Percentiles rank a stretch among this genome's conserved stretches.
Conservation (phyloP, 1,140 invertebrate species). For the Dreissena polymorpha region DNA sequence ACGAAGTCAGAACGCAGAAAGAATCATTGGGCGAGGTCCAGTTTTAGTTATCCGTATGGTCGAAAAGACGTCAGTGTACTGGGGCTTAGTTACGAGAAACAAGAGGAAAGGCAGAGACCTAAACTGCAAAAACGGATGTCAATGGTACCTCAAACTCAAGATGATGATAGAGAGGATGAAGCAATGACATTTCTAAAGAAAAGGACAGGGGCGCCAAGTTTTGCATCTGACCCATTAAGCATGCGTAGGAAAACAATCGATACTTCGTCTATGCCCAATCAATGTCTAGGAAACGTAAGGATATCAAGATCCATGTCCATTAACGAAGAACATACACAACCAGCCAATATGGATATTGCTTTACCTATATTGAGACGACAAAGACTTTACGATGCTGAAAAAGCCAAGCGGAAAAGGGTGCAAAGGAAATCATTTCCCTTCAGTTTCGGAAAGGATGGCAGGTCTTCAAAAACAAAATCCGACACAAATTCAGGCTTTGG, state of each 20-base stretch:
- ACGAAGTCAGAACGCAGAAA: slow-evolving; percentile 30
- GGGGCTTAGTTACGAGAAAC: slow-evolving; percentile 11
- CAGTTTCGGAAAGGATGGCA: slow-evolving; percentile 14
- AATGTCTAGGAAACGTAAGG: neutral
- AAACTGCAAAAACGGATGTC: neutral
- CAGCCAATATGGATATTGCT: slow-evolving; percentile 42
- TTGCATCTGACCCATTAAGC: slow-evolving; percentile 27
- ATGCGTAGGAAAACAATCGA: slow-evolving; percentile 41
- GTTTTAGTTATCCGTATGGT: slow-evolving; percentile 12
- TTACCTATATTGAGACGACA: slow-evolving; percentile 17
- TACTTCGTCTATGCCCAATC: slow-evolving; percentile 14
- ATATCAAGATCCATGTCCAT: slow-evolving; percentile 38
- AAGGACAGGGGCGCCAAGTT: slow-evolving; percentile 35
- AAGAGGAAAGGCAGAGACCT: neutral
- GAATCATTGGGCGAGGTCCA: slow-evolving; percentile 31
- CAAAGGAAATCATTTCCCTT: neutral
- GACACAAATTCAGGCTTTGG: neutral
- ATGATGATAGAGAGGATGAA: neutral
- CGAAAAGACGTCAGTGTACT: neutral
- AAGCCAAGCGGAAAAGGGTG: slow-evolving; percentile 15
- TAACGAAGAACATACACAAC: slow-evolving; percentile 22
- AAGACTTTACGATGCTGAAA: slow-evolving; percentile 29
- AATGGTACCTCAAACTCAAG: neutral
- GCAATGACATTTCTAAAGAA: neutral
- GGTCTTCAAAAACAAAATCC: slow-evolving; percentile 7